Evolutionary conservation across 2,113 vertebrate genomes (phyloP), one percentile per base, ranked within the genome.

Genomic region (Carollia perspicillata): DNA sequence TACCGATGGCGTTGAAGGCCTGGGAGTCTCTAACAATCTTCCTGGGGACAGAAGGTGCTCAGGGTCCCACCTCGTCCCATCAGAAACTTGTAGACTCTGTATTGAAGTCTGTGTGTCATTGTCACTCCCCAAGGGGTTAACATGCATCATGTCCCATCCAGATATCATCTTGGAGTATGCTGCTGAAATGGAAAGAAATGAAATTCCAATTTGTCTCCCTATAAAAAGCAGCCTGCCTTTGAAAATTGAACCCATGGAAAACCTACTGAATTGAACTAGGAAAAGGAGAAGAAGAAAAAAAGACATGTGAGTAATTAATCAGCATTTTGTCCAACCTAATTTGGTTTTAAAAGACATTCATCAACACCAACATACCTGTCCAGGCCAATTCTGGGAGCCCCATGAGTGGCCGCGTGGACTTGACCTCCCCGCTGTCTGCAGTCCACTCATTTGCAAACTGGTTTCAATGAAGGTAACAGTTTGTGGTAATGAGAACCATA

Each of bases 391-490:
- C 95, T 53, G 69, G 71, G 60, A 86, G 17, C 49, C 96, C 93
- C 51, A 33, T n/a, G 88, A 88, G 72, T 92, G 90, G 69, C 74
- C 8, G 0, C 89, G 83, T 95, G 75, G 33, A 96, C 89, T 91
- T 95, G 14, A 90, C 86, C 80, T 97, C 68, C 66, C 14, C 7
- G 28, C 77, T 84, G 83, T 88, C 87, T 89, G 17, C 60, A 8
- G 42, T 74, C 77, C 40, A 68, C 74, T 94, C 30, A 58, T 92
- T 97, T 96, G 72, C 55, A 96, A 96, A 98, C 84, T 16, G 12
- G n/a, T 97, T 96, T 97, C 94, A 96, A 92, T 87, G 85, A 97
- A 98, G 96, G 94, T 95, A 97, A 79, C 94, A 85, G 93, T 98
- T 97, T 97, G 60, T 69, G 93, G 93, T 97, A 97, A 98, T 98